Conservation (phyloP, 2,113 vertebrate genomes). For the Redunca redunca region DNA sequence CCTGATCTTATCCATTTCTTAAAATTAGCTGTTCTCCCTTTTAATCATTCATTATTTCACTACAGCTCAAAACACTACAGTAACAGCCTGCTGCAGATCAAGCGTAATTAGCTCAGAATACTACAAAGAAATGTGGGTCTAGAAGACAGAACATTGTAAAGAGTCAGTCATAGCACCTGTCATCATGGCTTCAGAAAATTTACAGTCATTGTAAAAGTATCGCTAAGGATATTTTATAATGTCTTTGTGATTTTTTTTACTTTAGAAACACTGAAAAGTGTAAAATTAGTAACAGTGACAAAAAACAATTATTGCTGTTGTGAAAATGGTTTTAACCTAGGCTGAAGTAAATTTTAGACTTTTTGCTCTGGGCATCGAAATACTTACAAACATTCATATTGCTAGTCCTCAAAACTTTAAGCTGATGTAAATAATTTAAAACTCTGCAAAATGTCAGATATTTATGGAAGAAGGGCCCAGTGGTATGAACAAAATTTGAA, state of each 20-base stretch:
- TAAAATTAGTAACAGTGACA: neutral
- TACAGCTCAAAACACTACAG: constrained; percentile 42
- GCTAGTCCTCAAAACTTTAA: neutral
- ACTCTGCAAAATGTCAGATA: neutral
- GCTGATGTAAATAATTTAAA: neutral
- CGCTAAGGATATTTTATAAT: neutral
- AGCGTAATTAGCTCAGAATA: constrained; percentile 63
- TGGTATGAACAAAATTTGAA: neutral
- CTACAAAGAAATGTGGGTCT: constrained; percentile 31
- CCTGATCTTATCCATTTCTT: constrained; percentile 43
- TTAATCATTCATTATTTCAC: constrained; percentile 59
- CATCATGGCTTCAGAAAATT: neutral
- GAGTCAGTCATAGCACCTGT: neutral
- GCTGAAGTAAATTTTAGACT: neutral
- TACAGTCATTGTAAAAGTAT: neutral
- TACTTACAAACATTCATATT: neutral
- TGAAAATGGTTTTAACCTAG: neutral
- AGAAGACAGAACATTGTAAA: constrained; percentile 57
- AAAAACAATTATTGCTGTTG: neutral
- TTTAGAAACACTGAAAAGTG: neutral
- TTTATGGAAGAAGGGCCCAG: neutral
- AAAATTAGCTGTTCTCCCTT: constrained; percentile 38
- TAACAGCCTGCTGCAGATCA: constrained; percentile 33
- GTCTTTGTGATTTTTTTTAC: neutral
- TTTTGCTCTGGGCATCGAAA: neutral